Percentiles rank a stretch among this genome's conserved stretches.
Evolutionary conservation across 2,888 invertebrate species (phyloP).

Genomic region (Pachymerium ferrugineum): DNA sequence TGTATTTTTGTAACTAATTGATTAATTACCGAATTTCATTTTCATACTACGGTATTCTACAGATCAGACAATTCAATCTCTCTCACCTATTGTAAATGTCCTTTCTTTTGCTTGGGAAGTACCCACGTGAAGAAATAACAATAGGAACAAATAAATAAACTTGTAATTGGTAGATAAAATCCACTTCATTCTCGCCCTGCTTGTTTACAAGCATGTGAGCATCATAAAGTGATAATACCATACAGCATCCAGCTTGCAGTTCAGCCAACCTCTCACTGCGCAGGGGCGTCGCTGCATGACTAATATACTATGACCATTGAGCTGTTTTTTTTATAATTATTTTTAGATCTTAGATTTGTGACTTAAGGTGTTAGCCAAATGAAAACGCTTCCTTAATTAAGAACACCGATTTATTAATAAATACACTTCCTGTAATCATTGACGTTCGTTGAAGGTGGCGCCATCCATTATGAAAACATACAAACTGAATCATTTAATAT

Average conservation of each 20-base stretch:
- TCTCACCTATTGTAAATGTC: constrained; percentile 9
- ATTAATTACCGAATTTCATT: too few relatives aligned
- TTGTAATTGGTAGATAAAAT: neutral
- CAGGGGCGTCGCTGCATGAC: constrained; percentile 5
- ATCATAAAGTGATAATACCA: neutral
- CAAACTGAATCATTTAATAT: neutral
- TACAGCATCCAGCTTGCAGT: neutral
- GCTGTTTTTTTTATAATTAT: neutral
- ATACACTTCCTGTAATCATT: too few relatives aligned
- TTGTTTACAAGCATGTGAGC: neutral
- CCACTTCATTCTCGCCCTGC: neutral
- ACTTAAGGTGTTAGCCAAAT: neutral
- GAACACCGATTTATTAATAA: too few relatives aligned
- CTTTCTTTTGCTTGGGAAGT: neutral
- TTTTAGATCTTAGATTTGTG: neutral
- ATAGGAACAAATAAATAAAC: neutral
- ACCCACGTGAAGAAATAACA: neutral
- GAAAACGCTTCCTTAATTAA: neutral
- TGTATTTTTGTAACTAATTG: too few relatives aligned
- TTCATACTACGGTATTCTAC: too few relatives aligned
- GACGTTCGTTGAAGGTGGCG: neutral
- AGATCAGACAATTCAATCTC: neutral
- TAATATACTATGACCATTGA: neutral
- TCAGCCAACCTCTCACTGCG: neutral
- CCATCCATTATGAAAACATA: neutral